Base-by-base conservation (phyloP, 2,797 vertebrate genomes). In the Perdix hodgsoniae region DNA sequence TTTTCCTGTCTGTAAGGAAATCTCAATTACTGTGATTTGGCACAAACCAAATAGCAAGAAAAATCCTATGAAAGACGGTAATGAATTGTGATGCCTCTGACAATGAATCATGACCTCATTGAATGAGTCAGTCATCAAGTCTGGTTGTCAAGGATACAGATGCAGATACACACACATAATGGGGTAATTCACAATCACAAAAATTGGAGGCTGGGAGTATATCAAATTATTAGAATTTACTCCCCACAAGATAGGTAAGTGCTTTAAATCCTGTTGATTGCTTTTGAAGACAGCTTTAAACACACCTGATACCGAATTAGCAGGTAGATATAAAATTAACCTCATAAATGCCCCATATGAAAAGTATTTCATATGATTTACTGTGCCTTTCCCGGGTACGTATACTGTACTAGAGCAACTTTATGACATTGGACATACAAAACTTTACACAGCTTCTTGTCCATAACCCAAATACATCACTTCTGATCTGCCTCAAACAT, bases 121-220 rank as follows among this genome's bases (percentile, higher is more conserved):
- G 83, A 95, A 77, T 61, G 60, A 94, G 50, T 71, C 64, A 83
- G 72, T 86, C 74, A 66, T 61, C 40, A 81, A 73, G 40, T 73
- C 90, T 91, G 44, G 64, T 84, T 93, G 73, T 90, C 86, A 93
- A 80, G 91, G 90, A 78, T 91, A 91, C 81, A 74, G 29, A 70
- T 88, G 66, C 79, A 44, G 85, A 83, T 94, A 89, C 86, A 74
- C 50, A 81, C 37, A 82, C 56, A 17, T 42, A 66, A 33, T 74
- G 89, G 69, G 76, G 63, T 80, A 81, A 66, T 83, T 74, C 45
- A 66, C 82, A 90, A 11, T 49, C 60, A 69, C 39, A 52, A 59
- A 87, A 86, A 63, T 70, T 31, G 70, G 44, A 42, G 54, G 10
- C 37, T 70, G 37, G 44, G 44, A 75, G 61, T 64, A 60, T 77